A percentile compares a stretch with the other conserved stretches of the same genome.
Conservation (phyloP, 1,140 invertebrate genomes). For the Drosophila watanabei region DNA sequence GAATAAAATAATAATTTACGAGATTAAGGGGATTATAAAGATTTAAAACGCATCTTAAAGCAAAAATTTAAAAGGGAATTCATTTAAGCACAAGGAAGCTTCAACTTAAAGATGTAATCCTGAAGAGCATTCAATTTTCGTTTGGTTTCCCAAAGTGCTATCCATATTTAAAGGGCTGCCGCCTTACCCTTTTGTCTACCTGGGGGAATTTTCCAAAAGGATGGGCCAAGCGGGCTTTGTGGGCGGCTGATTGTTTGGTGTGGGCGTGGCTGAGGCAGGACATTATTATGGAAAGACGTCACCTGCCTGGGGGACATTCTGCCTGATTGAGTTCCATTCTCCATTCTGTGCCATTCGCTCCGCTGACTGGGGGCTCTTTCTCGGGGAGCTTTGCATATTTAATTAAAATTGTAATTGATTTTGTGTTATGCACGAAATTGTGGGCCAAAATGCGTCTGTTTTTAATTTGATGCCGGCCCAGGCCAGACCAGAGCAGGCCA, state of each 20-base stretch:
- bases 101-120: conserved; percentile 4
- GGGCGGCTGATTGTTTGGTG: conserved; percentile 32
- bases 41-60: not conserved
- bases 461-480: conserved; percentile 69
- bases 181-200: conserved; percentile 39
- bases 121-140: conserved; percentile 45
- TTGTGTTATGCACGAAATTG: conserved; percentile 79
- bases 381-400: conserved; percentile 77
- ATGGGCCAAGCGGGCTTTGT: not conserved
- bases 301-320: conserved; percentile 58
- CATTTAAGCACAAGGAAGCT: no score
- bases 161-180: conserved; percentile 35
- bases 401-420: conserved; percentile 83
- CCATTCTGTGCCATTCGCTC: conserved; percentile 32
- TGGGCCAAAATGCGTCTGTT: conserved; percentile 77
- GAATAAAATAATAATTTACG: not conserved
- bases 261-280: conserved; percentile 27
- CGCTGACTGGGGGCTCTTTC: conserved; percentile 18
- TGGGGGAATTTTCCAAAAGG: conserved; percentile 18
- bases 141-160: conserved; percentile 18
- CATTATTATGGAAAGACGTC: conserved; percentile 53
- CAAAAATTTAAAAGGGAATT: not conserved
- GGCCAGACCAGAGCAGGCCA: conserved; percentile 47
- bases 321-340: conserved; percentile 71
- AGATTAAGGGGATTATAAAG: fast-evolving